A percentile compares a stretch with the other conserved stretches of the same genome.
phyloP scores from a whole-genome alignment of 1,140 invertebrate genomes.

The Papilio machaon region DNA sequence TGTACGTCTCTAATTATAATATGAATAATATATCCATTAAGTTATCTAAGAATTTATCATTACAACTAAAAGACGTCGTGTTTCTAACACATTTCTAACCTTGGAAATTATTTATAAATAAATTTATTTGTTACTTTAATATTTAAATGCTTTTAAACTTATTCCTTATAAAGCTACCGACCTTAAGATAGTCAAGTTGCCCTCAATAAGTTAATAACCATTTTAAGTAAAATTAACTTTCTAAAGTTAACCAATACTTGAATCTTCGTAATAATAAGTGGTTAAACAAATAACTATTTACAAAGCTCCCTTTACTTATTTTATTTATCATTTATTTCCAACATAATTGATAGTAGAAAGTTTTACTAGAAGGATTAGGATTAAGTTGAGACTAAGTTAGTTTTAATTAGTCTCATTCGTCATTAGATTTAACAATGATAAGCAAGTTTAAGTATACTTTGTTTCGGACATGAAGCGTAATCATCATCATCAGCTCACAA shows the following conservation, averaged over 20 bases:
- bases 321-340: too few species aligned
- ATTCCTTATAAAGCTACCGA: slow-evolving; percentile 2
- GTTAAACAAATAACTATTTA: neutral
- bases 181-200: neutral
- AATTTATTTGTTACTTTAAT: neutral
- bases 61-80: neutral
- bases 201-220: neutral
- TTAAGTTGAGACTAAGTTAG: too few species aligned
- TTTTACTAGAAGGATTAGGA: too few species aligned
- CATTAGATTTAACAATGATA: too few species aligned
- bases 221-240: slow-evolving; percentile 13
- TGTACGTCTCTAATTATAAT: neutral
- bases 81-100: neutral
- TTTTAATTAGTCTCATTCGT: too few species aligned
- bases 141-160: neutral
- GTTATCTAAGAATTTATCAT: neutral
- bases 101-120: slow-evolving; percentile 7
- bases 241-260: slow-evolving; percentile 6
- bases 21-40: slow-evolving; percentile 17
- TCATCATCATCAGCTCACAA: too few species aligned
- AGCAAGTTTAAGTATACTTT: too few species aligned
- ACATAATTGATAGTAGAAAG: too few species aligned
- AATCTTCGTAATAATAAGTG: neutral
- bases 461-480: too few species aligned
- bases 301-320: neutral